Evolutionary conservation across 2,797 vertebrate species (phyloP).

Genomic region (Dendrocincla fuliginosa): DNA sequence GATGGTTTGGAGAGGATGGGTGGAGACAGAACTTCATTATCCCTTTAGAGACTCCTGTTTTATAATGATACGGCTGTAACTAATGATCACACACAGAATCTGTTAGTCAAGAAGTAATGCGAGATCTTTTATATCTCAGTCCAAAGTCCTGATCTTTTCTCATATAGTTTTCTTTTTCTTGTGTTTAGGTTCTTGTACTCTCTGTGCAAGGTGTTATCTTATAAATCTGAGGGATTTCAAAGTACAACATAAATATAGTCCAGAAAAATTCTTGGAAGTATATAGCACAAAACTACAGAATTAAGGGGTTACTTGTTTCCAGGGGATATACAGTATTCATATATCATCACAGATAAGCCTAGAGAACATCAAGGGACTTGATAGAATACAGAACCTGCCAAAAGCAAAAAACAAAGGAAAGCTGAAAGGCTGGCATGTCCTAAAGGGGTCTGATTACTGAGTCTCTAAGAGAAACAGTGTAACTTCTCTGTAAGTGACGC

Average conservation of each 20-base stretch:
- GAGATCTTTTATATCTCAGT: not conserved
- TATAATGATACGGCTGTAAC: not conserved
- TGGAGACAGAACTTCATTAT: not conserved
- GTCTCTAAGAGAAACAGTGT: not conserved
- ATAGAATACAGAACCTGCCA: not conserved
- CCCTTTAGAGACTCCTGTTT: not conserved
- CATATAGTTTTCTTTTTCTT: not conserved
- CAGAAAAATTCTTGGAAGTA: not conserved
- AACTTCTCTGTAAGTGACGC: not conserved
- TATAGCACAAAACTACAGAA: slow-evolving; percentile 1
- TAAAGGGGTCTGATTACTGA: not conserved
- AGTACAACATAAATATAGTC: not conserved
- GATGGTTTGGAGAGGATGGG: not conserved
- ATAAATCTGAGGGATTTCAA: not conserved
- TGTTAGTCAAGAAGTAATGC: not conserved
- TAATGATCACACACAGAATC: not conserved
- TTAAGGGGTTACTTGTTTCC: not conserved
- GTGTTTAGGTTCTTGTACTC: not conserved
- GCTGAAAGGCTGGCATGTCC: not conserved
- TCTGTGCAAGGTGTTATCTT: not conserved
- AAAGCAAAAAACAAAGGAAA: slow-evolving; percentile 7
- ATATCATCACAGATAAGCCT: not conserved
- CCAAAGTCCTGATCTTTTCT: not conserved
- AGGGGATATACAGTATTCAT: not conserved
- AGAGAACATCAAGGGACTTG: slow-evolving; percentile 1